These are phyloP conservation scores for Microdon myrmicae DNA, from an alignment of 2,888 invertebrate species.

Conservation along the genomic window DNA sequence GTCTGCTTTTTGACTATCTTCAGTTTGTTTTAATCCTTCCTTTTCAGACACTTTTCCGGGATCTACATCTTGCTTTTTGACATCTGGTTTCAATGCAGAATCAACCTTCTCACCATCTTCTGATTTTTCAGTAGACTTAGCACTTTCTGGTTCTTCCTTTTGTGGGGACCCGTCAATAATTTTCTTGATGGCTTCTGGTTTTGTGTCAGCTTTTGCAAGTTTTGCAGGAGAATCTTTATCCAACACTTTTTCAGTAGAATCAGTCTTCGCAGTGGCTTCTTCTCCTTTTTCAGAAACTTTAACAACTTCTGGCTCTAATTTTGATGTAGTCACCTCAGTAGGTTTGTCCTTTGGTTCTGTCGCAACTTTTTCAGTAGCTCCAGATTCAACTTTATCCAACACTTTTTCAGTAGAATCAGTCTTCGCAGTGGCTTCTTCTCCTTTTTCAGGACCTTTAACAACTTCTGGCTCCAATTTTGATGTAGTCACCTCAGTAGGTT, in stretches of 20 bases:
- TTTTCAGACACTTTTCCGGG: too few species aligned
- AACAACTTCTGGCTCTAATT: too few species aligned
- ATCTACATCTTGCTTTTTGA: too few species aligned
- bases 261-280: conserved; percentile 4
- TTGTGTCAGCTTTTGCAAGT: not conserved
- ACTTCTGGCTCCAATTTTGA: not conserved
- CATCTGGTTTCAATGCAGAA: too few species aligned
- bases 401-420: not conserved
- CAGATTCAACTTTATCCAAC: not conserved
- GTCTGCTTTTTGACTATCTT: too few species aligned
- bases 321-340: too few species aligned
- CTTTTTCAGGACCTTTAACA: conserved; percentile 1
- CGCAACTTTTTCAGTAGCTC: not conserved
- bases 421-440: conserved; percentile 15
- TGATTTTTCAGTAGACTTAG: too few species aligned
- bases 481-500: not conserved
- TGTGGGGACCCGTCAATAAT: not conserved
- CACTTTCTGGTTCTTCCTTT: not conserved
- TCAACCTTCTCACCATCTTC: too few species aligned
- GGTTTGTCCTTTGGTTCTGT: not conserved
- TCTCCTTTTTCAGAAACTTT: too few species aligned
- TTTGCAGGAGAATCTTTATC: not conserved
- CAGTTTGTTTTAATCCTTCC: too few species aligned
- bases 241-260: not conserved
- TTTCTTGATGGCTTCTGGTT: not conserved